Evolutionary conservation across 1,140 invertebrate species (phyloP).

Genomic region (Micrasema minimum): DNA sequence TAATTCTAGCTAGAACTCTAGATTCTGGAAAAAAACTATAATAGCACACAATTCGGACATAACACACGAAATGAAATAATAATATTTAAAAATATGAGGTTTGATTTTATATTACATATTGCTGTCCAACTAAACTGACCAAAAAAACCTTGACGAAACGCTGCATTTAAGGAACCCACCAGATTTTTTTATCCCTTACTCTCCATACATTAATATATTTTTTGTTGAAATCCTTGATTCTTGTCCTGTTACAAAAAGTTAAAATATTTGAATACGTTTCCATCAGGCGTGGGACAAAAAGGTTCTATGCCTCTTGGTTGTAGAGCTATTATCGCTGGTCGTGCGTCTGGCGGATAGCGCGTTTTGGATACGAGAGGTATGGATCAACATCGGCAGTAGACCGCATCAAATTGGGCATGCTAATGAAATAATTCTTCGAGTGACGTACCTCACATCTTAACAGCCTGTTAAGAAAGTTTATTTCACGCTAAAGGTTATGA

Average conservation of each 20-base stretch:
- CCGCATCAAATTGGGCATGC: constrained; percentile 52
- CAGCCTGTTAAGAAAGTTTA: background rate
- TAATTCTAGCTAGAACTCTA: too few relatives aligned
- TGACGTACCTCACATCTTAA: constrained; percentile 30
- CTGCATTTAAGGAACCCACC: constrained; percentile 32
- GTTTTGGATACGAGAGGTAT: background rate
- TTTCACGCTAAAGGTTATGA: too few relatives aligned
- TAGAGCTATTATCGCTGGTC: background rate
- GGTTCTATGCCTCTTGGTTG: too few relatives aligned
- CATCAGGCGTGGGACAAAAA: too few relatives aligned
- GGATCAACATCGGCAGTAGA: constrained; percentile 44
- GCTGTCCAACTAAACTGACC: too few relatives aligned
- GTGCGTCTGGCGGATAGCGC: background rate
- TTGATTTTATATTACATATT: too few relatives aligned
- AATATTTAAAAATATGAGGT: too few relatives aligned
- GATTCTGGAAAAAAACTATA: too few relatives aligned
- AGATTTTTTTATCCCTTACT: constrained; percentile 34
- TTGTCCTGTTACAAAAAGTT: constrained; percentile 41
- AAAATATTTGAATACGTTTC: constrained; percentile 40
- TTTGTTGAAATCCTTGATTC: constrained; percentile 49
- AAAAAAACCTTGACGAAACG: constrained; percentile 32
- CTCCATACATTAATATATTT: constrained; percentile 31
- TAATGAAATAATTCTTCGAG: constrained; percentile 50
- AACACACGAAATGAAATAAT: too few relatives aligned
- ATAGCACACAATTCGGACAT: too few relatives aligned